phyloP scores from a whole-genome alignment of 2,888 invertebrate genomes.

The Epistrophe grossulariae region DNA sequence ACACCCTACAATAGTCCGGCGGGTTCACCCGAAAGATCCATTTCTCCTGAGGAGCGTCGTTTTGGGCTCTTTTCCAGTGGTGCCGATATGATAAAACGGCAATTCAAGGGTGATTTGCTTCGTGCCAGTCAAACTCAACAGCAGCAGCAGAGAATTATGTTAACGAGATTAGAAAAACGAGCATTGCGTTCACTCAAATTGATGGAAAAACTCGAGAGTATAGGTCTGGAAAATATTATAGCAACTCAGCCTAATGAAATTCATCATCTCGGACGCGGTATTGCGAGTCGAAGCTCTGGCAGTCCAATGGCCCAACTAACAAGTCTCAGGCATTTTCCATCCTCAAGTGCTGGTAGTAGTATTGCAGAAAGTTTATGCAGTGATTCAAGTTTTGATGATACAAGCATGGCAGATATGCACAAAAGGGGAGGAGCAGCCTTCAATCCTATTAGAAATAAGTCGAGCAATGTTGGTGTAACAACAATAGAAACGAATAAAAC shows the following conservation, averaged over 20 bases:
- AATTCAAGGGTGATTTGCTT: slow-evolving; percentile 85
- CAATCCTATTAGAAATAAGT: slow-evolving; percentile 74
- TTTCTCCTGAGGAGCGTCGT: slow-evolving; percentile 83
- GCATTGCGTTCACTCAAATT: slow-evolving; percentile 85
- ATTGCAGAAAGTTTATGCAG: slow-evolving; percentile 82
- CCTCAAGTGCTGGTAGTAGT: slow-evolving; percentile 80
- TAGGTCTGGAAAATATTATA: slow-evolving; percentile 88
- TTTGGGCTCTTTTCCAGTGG: slow-evolving; percentile 87
- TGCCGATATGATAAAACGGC: slow-evolving; percentile 87
- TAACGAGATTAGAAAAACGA: slow-evolving; percentile 82
- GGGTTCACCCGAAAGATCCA: slow-evolving; percentile 86
- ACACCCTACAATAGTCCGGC: slow-evolving; percentile 94
- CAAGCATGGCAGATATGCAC: slow-evolving; percentile 80
- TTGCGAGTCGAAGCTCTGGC: slow-evolving; percentile 86
- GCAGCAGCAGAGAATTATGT: slow-evolving; percentile 82
- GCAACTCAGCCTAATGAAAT: slow-evolving; percentile 86
- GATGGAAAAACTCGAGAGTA: slow-evolving; percentile 88
- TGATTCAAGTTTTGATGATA: slow-evolving; percentile 84
- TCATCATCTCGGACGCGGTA: slow-evolving; percentile 86
- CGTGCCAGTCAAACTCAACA: slow-evolving; percentile 80
- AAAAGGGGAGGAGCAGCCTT: slow-evolving; percentile 78
- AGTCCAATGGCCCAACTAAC: slow-evolving; percentile 93
- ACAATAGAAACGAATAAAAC: slow-evolving; percentile 33
- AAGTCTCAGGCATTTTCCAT: slow-evolving; percentile 87
- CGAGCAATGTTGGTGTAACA: slow-evolving; percentile 46